A percentile compares a stretch with the other conserved stretches of the same genome.
These are phyloP conservation scores for Monomorium pharaonis DNA, from an alignment of 1,140 invertebrate species.

Conservation along the genomic window DNA sequence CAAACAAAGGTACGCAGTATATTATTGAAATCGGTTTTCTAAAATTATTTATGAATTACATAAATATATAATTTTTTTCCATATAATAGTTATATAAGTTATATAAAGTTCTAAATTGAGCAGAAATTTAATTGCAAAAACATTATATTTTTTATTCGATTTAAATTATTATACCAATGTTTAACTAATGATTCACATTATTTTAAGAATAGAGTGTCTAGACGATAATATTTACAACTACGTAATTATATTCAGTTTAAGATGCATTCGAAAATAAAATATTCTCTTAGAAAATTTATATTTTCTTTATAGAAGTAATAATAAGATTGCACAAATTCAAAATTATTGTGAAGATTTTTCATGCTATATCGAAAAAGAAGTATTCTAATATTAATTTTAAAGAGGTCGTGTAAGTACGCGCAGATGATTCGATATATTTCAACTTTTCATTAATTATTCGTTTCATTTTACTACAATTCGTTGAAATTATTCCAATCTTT, in stretches of 20 bases:
- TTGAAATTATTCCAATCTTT: not conserved
- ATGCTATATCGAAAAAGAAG: not conserved
- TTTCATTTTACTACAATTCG: not conserved
- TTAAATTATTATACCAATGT: not conserved
- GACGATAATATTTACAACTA: not conserved
- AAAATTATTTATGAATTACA: not conserved
- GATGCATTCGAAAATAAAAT: not conserved
- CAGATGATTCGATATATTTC: not conserved
- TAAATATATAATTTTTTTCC: too few species aligned
- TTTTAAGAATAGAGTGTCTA: not conserved
- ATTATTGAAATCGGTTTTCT: not conserved
- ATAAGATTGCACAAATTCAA: not conserved
- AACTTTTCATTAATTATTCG: not conserved
- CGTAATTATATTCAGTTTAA: not conserved
- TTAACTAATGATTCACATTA: too few species aligned
- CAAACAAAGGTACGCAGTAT: too few species aligned
- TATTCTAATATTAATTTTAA: not conserved
- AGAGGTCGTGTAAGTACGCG: not conserved
- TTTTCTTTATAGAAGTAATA: not conserved
- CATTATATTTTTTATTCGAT: not conserved
- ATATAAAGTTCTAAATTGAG: not conserved
- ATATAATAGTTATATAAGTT: not conserved
- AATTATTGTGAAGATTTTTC: not conserved
- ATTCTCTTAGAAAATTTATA: not conserved
- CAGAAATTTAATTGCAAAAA: not conserved